These are phyloP conservation scores for Solen grandis DNA, from an alignment of 1,140 invertebrate genomes.

Conservation along the genomic window DNA sequence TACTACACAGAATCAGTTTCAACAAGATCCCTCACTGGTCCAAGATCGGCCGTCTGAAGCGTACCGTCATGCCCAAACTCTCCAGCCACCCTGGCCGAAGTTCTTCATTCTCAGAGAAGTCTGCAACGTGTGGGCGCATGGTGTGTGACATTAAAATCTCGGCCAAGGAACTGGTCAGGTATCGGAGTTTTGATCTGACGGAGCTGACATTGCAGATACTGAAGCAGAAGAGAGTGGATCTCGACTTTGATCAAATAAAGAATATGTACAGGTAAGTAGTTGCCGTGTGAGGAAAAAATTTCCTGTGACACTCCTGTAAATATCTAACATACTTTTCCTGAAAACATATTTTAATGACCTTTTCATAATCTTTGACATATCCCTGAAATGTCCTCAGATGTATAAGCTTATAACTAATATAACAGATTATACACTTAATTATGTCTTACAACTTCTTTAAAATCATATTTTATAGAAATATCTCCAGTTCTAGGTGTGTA, in stretches of 20 bases:
- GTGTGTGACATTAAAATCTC: conserved; percentile 96
- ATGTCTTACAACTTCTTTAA: too few species aligned
- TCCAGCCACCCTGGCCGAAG: conserved; percentile 68
- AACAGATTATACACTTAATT: too few species aligned
- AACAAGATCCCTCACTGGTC: conserved; percentile 94
- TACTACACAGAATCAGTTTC: conserved; percentile 89
- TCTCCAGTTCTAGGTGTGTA: too few species aligned
- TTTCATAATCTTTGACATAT: too few species aligned
- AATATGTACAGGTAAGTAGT: conserved; percentile 78
- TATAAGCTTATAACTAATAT: too few species aligned
- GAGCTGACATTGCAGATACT: conserved; percentile 88
- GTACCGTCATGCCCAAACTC: conserved; percentile 84
- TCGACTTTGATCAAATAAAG: conserved; percentile 76
- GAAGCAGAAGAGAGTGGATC: conserved; percentile 69
- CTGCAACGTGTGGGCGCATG: conserved; percentile 88
- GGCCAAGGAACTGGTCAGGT: conserved; percentile 95
- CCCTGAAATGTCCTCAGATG: too few species aligned
- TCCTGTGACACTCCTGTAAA: too few species aligned
- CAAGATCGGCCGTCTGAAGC: conserved; percentile 91
- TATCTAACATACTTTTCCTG: too few species aligned
- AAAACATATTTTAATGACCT: too few species aligned
- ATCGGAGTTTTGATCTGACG: conserved; percentile 94
- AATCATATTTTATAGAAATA: too few species aligned
- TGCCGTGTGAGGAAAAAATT: too few species aligned
- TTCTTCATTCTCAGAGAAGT: conserved; percentile 81